Conservation (phyloP, 2,113 vertebrate species). For the Polypterus bichir region DNA sequence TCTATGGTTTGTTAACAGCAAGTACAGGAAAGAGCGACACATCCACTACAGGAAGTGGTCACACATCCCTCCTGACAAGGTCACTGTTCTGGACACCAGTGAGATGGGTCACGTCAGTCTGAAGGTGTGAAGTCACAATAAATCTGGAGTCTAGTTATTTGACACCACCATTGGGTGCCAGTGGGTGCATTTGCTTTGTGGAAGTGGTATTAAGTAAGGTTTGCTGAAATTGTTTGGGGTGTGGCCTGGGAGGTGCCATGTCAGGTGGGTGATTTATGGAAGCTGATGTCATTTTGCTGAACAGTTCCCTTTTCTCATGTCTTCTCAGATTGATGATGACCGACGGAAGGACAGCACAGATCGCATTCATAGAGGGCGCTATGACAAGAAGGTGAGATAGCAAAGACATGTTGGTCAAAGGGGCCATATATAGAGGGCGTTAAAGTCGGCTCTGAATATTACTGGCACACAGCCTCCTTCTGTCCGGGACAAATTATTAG, state of each 20-base stretch:
- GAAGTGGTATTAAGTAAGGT: no score
- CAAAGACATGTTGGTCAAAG: no score
- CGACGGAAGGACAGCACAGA: slow-evolving; percentile 64
- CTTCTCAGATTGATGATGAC: slow-evolving; percentile 81
- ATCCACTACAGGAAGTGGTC: slow-evolving; percentile 77
- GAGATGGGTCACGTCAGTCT: slow-evolving; percentile 67
- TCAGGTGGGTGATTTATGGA: no score
- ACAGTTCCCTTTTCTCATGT: slow-evolving; percentile 15
- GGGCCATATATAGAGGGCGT: no score
- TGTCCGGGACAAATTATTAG: no score
- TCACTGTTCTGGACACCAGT: slow-evolving; percentile 67
- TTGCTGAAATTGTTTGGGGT: no score
- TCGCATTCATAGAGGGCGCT: slow-evolving; percentile 64
- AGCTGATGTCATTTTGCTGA: not conserved
- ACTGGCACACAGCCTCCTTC: no score
- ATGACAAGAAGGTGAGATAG: slow-evolving; percentile 80
- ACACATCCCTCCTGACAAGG: slow-evolving; percentile 70
- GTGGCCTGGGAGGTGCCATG: no score
- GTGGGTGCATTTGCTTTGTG: no score
- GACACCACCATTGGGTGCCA: no score
- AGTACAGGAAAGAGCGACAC: slow-evolving; percentile 66
- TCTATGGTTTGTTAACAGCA: slow-evolving; percentile 40
- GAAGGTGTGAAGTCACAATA: slow-evolving; percentile 56
- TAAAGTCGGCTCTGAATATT: no score
- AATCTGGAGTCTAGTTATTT: not conserved